Evolutionary conservation across 2,797 vertebrate genomes (phyloP), one percentile per base, ranked within the genome.

Genomic region (Pagetopsis macropterus): DNA sequence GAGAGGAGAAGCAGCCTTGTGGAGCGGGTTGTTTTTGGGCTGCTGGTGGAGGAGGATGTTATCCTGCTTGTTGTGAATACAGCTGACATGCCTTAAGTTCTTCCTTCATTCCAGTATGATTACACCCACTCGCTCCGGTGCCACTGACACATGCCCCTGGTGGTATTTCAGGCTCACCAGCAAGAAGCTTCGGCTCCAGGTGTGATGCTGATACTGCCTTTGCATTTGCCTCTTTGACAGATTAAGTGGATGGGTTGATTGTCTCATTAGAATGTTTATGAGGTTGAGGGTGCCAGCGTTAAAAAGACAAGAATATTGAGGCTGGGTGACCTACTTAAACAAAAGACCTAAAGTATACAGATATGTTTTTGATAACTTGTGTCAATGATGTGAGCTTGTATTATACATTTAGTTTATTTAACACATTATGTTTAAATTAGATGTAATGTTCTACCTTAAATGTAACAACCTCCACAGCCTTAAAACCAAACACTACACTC

Each of bases 71-170:
- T 71, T 81, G 23, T 84, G 65, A 79, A 76, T 79, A 69, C 75
- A 71, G 78, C 83, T 82, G 72, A 81, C 78, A 75, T 75, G 76
- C 64, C 64, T 76, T 17, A 65, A 82, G 73, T 88, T 84, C 83
- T 87, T 79, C 50, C 72, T 84, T 82, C 82, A 87, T 87, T 89
- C 65, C 76, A 64, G 70, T 63, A 55, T 66, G 68, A 72, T 80
- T 78, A 82, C 73, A 67, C 72, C 64, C 77, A 79, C 75, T 76
- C 45, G 5, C 67, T 71, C 58, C 60, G 8, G 66, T 59, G 64
- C 33, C 65, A 33, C 40, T 70, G 68, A 81, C 68, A 73, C 41
- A 14, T 74, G 67, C 9, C n/a, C 65, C 65, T 65, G 46, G 52
- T 67, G 51, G 64, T 74, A 76, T 81, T 83, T 76, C 46, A 66